Evolutionary conservation across 2,888 invertebrate species (phyloP), one percentile per base, ranked within the genome.

Genomic region (Hirtodrosophila confusa): DNA sequence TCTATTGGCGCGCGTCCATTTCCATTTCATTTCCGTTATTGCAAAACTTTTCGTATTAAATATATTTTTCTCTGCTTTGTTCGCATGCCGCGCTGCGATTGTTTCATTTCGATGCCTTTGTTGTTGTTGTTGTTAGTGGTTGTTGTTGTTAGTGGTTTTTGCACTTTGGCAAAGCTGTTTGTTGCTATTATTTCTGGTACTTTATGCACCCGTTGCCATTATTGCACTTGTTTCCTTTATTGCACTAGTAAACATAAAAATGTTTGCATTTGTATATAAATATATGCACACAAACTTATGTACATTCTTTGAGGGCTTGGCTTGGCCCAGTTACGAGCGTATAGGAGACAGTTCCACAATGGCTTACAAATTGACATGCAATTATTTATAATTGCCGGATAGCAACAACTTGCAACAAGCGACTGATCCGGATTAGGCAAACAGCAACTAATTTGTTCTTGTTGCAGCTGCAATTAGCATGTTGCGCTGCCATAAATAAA

Each of bases 11-110:
- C 80, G 84, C 84, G 86, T 84, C 85, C 85, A 85, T 86, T 86
- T 86, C 85, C 85, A 85, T 86, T 85, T 86, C 84, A 84, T 85
- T 85, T 85, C 85, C 84, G 84, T 85, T 85, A 85, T 85, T 85
- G 84, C 85, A 86, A 85, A 85, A 85, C 80, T 85, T 85, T 85
- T 85, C 84, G 80, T 85, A 86, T 85, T 85, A 86, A 85, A 85
- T 86, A 86, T 86, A 86, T 85, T 85, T 80, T 77, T 78, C 76
- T 76, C 74, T 78, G 41, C 47, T 64, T 50, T 65, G 63, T 54
- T 60, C 57, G 47, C 57, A 53, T 41, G 45, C 65, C 62, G 57
- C 50, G 60, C 57, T 31, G 60, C 78, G 72, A 67, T 85, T 84
- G 86, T 79, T 86, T 85, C 85, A 78, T 80, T 80, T 80, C 74